Conservation (phyloP, 2,888 invertebrate species). For the Parasteatoda lunata region DNA sequence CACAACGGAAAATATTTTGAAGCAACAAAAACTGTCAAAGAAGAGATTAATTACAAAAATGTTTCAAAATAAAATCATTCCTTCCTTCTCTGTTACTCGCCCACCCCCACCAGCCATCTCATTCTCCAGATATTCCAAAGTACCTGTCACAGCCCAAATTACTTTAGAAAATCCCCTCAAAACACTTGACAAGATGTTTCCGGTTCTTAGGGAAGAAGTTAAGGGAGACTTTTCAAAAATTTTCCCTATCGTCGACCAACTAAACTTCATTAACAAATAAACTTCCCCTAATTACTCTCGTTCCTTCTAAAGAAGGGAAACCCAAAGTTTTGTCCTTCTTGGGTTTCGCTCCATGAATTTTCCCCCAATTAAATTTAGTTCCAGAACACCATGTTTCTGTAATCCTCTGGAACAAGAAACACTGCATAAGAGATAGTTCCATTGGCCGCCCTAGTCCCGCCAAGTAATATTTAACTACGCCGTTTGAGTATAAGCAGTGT, state of each 20-base stretch:
- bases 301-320: slow-evolving; percentile 8
- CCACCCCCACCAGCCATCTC: too few species aligned
- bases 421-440: not conserved
- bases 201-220: not conserved
- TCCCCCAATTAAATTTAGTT: slow-evolving; percentile 1
- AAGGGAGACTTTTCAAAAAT: slow-evolving; percentile 9
- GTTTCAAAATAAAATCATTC: too few species aligned
- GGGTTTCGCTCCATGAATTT: slow-evolving; percentile 19
- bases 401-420: not conserved
- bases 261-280: slow-evolving; percentile 41
- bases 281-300: slow-evolving; percentile 34
- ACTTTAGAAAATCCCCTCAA: not conserved
- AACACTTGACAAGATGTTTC: not conserved
- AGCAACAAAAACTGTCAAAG: too few species aligned
- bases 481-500: not conserved
- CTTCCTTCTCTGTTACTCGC: too few species aligned
- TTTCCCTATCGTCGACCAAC: slow-evolving; percentile 17
- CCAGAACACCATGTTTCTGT: not conserved
- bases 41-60: too few species aligned
- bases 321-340: slow-evolving; percentile 4
- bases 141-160: too few species aligned
- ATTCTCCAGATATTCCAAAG: too few species aligned
- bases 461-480: not conserved
- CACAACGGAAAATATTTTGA: too few species aligned
- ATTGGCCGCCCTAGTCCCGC: not conserved